Evolutionary conservation across 2,113 vertebrate genomes (phyloP).

Genomic region (Cebus imitator): DNA sequence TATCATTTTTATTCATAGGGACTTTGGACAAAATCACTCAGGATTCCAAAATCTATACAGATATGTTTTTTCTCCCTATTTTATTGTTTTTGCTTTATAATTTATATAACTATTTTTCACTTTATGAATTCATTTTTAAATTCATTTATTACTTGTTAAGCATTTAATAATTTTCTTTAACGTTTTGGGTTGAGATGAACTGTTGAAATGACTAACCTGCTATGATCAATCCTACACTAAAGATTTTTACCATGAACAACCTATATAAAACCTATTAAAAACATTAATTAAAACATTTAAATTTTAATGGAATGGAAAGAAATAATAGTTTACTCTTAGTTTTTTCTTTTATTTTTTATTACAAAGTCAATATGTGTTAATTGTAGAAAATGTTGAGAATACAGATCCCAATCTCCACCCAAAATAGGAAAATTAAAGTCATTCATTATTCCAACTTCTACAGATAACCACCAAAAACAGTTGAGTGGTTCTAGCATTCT

Average conservation of each 20-base stretch:
- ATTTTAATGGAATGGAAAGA: conserved; percentile 46
- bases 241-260: background rate
- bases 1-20: background rate
- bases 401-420: background rate
- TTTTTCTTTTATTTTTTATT: background rate
- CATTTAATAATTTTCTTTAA: conserved; percentile 36
- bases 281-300: conserved; percentile 13
- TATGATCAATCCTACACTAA: background rate
- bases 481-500: conserved; percentile 9
- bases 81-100: background rate
- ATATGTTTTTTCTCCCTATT: background rate
- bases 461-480: conserved; percentile 38
- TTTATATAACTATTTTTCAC: background rate
- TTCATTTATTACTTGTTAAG: background rate
- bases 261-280: conserved; percentile 26
- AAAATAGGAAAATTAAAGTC: conserved; percentile 51
- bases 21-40: background rate
- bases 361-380: conserved; percentile 52
- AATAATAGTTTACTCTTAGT: conserved; percentile 34
- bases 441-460: conserved; percentile 46
- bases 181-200: conserved; percentile 27
- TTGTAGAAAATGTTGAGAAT: conserved; percentile 36
- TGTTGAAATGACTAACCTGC: background rate
- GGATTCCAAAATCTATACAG: background rate
- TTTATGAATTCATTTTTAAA: background rate